Base-by-base conservation (phyloP, 2,113 vertebrate species). In the Genyomyrus donnyi region DNA sequence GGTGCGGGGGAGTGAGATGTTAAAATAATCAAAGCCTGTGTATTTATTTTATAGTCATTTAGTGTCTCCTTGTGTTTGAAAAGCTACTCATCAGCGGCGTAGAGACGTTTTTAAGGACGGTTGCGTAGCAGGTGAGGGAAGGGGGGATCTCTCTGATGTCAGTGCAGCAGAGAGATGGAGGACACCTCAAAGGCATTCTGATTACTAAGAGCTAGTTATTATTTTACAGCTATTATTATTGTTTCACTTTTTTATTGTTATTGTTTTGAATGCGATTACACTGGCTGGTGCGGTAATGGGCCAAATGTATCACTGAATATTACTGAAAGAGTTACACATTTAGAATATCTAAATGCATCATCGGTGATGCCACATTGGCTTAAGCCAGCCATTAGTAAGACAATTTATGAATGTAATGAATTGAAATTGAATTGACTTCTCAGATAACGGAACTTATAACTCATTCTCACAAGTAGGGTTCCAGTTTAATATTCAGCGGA, bases 361-460 rank as follows among this genome's bases (percentile, higher is more conserved):
- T 85, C 17, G 8, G 42, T 11, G 62, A 31, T 74, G 42, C n/a
- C 56, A 42, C 11, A n/a, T 45, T 70, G 58, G 35, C n/a, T 48
- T 88, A 88, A 88, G 66, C 7, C 46, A 88, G 45, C 58, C 58
- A 77, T 88, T 88, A 88, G 24, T 58, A 74, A 70, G 13, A 74
- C n/a, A 49, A 74, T 88, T 88, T 88, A 88, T 62, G 87, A 24
- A 88, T 62, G 39, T 88, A 88, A 88, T 88, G n/a, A 74, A 88
- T 46, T 58, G 58, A 70, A 88, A 88, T 49, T 46, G 88, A 88
- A 74, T 48, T 46, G 56, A 74, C 39, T n/a, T 74, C 56, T 66
- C 56, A 48, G 42, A 88, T 42, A 80, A 77, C 42, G 88, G 58
- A 74, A 70, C 66, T 48, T 70, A 70, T 31, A 74, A 88, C 45